These are phyloP conservation scores for Microtus richardsoni DNA, from an alignment of 2,113 vertebrate genomes.

Conservation along the genomic window DNA sequence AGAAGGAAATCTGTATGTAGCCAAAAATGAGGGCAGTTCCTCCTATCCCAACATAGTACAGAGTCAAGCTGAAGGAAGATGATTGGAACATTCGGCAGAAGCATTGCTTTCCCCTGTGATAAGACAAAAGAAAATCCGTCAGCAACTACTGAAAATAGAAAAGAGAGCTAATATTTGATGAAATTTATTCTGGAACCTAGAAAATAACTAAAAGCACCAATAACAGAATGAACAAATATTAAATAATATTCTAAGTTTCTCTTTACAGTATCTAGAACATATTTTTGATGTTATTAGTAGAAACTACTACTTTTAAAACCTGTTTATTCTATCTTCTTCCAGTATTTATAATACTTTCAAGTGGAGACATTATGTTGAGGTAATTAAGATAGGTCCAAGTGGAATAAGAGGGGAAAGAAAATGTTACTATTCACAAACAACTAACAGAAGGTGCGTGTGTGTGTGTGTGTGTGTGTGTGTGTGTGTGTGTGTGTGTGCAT, in stretches of 20 bases:
- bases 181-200: not conserved
- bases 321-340: not conserved
- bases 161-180: constrained; percentile 27
- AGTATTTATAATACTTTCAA: constrained; percentile 17
- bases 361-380: not conserved
- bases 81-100: not conserved
- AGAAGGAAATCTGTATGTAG: constrained; percentile 91
- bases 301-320: constrained; percentile 35
- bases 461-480: no score
- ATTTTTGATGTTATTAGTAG: not conserved
- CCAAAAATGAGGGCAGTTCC: constrained; percentile 87
- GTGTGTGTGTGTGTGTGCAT: not conserved
- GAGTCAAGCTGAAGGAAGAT: constrained; percentile 84
- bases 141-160: not conserved
- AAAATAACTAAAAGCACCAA: constrained; percentile 36
- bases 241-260: constrained; percentile 29
- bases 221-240: not conserved
- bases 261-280: not conserved
- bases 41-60: constrained; percentile 91
- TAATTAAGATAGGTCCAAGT: not conserved
- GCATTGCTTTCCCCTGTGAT: not conserved
- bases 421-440: not conserved
- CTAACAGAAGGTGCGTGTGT: not conserved
- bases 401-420: constrained; percentile 16
- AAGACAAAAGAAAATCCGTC: not conserved